Evolutionary conservation across 2,113 vertebrate species (phyloP).

Genomic region (Zosterops hypoxanthus): DNA sequence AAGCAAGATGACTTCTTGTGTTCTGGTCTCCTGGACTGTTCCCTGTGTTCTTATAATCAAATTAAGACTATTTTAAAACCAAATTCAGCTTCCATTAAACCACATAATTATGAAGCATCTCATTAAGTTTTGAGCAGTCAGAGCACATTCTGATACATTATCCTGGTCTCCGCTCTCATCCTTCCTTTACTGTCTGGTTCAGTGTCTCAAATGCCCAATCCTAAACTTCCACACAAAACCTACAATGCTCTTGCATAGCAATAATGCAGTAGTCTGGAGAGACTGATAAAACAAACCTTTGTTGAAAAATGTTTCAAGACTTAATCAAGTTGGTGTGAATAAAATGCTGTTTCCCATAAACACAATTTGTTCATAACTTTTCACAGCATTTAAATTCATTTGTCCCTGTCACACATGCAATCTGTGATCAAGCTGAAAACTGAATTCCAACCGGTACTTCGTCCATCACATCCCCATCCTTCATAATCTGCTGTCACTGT

Average conservation of each 20-base stretch:
- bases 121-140: background rate
- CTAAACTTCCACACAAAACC: background rate
- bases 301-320: background rate
- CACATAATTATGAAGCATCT: background rate
- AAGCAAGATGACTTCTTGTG: background rate
- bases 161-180: background rate
- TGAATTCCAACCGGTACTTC: background rate
- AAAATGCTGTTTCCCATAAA: background rate
- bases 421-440: background rate
- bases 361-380: background rate
- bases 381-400: background rate
- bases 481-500: background rate
- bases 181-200: background rate
- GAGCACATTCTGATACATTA: background rate
- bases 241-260: background rate
- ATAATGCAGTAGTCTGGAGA: background rate
- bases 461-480: background rate
- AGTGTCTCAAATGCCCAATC: background rate
- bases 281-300: background rate
- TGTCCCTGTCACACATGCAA: background rate
- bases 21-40: background rate
- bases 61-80: background rate
- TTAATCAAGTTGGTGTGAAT: background rate
- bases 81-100: background rate
- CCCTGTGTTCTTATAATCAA: background rate